Evolutionary conservation across 92 coral and sea anemone genomes (phyloP), one percentile per base, ranked within the genome.

Genomic region (Diadumene lineata): DNA sequence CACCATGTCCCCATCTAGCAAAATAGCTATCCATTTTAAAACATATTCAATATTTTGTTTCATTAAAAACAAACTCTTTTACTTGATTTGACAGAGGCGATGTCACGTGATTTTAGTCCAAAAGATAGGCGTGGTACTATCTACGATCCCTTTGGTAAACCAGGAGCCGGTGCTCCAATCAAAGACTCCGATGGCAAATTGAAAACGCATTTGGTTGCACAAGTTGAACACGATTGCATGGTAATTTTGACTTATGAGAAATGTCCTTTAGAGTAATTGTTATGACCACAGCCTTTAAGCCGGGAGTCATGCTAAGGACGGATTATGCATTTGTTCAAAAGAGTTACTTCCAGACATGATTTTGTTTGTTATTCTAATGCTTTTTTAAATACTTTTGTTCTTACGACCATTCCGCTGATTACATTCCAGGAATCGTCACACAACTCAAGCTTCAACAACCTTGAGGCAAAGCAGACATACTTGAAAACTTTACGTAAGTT

Each of bases 91-190:
- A 30, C 72, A 92, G 98, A 84, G 48, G 69, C 81, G 33, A 46
- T 77, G 23, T 79, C 84, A 43, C 93, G 94, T 44, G 98, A 93
- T 61, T 91, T 90, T 71, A 93, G 98, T 53, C 92, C 98, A 25
- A 74, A 75, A 58, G 84, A 74, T 24, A 77, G 70, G 15, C 77
- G 81, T 30, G 64, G 73, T 13, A 53, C 24, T 34, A 30, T 58
- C 7, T 90, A 90, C 73, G 51, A 88, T 68, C 98, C 97, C 0
- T 93, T 85, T 82, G 97, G 94, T 13, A 81, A 67, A 62, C 79
- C 92, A 11, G 98, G 98, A 0, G 92, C 84, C 21, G 98, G 98
- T 17, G 97, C 96, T 17, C 97, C 97, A 6, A 77, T 93, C 26
- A 85, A 60, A 43, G 92, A 86, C 53, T 66, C 72, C 27, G 78